Evolutionary conservation across 2,113 vertebrate genomes (phyloP).

Genomic region (Diglossa brunneiventris): DNA sequence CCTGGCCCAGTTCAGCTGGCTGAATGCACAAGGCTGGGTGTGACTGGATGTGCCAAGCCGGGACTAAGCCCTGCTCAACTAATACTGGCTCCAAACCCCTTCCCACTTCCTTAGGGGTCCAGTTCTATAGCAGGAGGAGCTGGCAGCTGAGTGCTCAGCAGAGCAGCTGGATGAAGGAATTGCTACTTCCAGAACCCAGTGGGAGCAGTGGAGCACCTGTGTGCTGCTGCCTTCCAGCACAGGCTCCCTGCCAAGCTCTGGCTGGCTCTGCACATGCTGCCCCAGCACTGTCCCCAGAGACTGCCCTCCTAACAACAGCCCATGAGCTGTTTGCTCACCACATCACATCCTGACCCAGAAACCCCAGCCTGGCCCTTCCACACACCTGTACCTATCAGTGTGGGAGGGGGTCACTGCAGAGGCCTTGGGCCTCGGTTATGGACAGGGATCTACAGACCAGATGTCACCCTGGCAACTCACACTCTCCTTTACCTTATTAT

Average conservation of each 20-base stretch:
- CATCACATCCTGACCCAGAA: background rate
- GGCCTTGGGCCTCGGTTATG: background rate
- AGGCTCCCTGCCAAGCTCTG: background rate
- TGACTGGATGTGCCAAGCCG: background rate
- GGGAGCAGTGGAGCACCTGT: background rate
- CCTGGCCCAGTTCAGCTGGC: background rate
- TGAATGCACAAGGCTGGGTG: background rate
- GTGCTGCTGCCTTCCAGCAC: background rate
- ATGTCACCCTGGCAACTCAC: background rate
- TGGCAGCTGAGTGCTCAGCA: background rate
- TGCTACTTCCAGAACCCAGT: background rate
- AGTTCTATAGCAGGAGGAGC: background rate
- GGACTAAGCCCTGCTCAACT: background rate
- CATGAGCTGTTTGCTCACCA: rapidly evolving
- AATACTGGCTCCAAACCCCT: background rate
- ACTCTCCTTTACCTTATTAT: conserved; percentile 80
- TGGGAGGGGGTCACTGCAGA: background rate
- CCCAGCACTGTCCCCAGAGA: background rate
- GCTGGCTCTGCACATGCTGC: background rate
- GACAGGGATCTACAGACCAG: background rate
- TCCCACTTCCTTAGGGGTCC: background rate
- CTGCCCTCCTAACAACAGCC: background rate
- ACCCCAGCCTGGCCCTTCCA: background rate
- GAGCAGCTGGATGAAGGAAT: background rate
- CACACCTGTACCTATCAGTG: too few relatives aligned